phyloP scores from a whole-genome alignment of 2,888 invertebrate species.

The Oligia fasciuncula region DNA sequence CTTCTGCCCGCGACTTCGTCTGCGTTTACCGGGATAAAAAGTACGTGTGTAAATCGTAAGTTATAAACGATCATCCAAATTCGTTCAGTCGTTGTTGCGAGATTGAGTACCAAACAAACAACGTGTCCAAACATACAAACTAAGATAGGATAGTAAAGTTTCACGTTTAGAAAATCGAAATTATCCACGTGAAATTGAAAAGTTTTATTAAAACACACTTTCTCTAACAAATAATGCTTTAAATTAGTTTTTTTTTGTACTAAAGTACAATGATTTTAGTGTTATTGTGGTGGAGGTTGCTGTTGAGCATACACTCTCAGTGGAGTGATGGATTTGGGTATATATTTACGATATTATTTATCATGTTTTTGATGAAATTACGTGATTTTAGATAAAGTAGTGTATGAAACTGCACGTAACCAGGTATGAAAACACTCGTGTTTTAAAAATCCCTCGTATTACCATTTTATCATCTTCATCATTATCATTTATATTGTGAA shows the following conservation, averaged over 20 bases:
- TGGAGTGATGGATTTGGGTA: too few species aligned
- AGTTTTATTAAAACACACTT: too few species aligned
- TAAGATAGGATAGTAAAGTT: neutral
- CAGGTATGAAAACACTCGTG: neutral
- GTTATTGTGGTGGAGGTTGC: neutral
- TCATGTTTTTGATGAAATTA: too few species aligned
- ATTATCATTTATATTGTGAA: neutral
- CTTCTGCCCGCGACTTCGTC: neutral
- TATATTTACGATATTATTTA: neutral
- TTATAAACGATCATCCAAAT: neutral
- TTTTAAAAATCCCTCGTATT: neutral
- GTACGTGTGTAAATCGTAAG: too few species aligned
- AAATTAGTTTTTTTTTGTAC: too few species aligned
- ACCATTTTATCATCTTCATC: neutral
- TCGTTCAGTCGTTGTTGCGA: neutral
- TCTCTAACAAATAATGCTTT: too few species aligned
- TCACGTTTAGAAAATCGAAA: too few species aligned
- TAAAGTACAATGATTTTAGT: neutral
- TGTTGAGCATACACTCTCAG: neutral
- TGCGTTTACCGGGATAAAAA: too few species aligned
- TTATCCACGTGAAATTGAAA: too few species aligned
- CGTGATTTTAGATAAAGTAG: neutral
- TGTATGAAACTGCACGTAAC: neutral
- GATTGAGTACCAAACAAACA: too few species aligned
- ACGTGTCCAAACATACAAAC: neutral